phyloP scores from a whole-genome alignment of 2,797 vertebrate genomes.

The Chromobotia macracanthus region DNA sequence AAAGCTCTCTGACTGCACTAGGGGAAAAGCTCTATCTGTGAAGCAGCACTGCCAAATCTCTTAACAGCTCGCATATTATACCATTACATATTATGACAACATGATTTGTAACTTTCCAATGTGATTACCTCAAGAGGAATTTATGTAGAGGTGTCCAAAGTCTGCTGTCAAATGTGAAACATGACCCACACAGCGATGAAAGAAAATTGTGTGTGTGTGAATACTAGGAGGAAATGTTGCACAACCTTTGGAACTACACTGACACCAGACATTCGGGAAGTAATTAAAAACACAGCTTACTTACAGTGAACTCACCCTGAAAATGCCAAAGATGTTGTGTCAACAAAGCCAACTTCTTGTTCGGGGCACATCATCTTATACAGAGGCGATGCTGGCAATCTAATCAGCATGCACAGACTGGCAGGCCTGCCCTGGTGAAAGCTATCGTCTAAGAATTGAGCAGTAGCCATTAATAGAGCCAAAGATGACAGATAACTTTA shows the following conservation, averaged over 20 bases:
- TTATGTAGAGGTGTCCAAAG: not conserved
- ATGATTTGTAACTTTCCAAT: slow-evolving; percentile 25
- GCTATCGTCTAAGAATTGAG: slow-evolving; percentile 68
- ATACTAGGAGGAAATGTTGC: not conserved
- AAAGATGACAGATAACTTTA: slow-evolving; percentile 99
- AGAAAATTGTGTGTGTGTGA: not conserved
- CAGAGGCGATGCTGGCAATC: not conserved
- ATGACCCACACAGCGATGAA: not conserved
- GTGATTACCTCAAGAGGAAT: slow-evolving; percentile 21
- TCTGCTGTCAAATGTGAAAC: slow-evolving; percentile 31
- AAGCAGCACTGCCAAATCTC: not conserved
- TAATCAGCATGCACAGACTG: slow-evolving; percentile 25
- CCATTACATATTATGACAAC: slow-evolving; percentile 23
- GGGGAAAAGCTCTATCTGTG: slow-evolving; percentile 4
- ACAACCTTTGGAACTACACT: not conserved
- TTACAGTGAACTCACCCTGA: not conserved
- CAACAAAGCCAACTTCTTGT: slow-evolving; percentile 2
- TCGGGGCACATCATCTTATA: not conserved
- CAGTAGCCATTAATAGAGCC: slow-evolving; percentile 87
- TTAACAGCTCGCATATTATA: not conserved
- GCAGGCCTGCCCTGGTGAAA: slow-evolving; percentile 36
- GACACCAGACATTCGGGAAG: slow-evolving; percentile 1
- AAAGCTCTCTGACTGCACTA: slow-evolving; percentile 6
- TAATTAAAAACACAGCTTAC: slow-evolving; percentile 23
- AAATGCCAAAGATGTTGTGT: not conserved